Conservation (phyloP, 2,113 vertebrate species). For the Eira barbara region DNA sequence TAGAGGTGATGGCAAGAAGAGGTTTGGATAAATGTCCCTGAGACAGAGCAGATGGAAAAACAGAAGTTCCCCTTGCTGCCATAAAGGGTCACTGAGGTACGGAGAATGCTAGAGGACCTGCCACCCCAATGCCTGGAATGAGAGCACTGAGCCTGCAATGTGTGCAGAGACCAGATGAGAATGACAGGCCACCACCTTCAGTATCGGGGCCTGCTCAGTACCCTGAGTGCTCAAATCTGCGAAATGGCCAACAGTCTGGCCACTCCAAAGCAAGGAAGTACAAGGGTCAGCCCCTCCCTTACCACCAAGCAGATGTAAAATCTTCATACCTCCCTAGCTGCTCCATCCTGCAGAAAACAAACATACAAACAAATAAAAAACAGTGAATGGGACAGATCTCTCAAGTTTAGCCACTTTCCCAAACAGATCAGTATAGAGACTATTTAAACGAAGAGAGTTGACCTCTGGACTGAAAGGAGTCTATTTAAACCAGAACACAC, state of each 20-base stretch:
- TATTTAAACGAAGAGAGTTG: neutral
- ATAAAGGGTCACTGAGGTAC: neutral
- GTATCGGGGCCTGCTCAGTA: neutral
- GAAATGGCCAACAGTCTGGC: neutral
- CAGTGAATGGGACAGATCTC: neutral
- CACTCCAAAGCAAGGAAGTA: neutral
- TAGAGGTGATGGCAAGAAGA: neutral
- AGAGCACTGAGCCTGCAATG: neutral
- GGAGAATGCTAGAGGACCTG: accelerated
- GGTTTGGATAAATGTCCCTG: neutral
- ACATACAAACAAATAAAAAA: neutral
- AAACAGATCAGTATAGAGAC: neutral
- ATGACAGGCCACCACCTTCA: neutral
- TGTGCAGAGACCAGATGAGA: neutral
- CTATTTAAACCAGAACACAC: neutral
- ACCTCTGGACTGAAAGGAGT: neutral
- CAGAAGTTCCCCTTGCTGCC: neutral
- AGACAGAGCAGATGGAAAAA: neutral
- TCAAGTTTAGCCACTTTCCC: neutral
- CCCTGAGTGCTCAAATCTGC: neutral
- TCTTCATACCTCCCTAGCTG: neutral
- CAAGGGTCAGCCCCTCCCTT: neutral
- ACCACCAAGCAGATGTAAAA: neutral
- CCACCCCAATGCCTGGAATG: accelerated
- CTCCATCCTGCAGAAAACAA: neutral